Evolutionary conservation across 1,140 invertebrate genomes (phyloP), one percentile per base, ranked within the genome.

Genomic region (Drosophila dunni): DNA sequence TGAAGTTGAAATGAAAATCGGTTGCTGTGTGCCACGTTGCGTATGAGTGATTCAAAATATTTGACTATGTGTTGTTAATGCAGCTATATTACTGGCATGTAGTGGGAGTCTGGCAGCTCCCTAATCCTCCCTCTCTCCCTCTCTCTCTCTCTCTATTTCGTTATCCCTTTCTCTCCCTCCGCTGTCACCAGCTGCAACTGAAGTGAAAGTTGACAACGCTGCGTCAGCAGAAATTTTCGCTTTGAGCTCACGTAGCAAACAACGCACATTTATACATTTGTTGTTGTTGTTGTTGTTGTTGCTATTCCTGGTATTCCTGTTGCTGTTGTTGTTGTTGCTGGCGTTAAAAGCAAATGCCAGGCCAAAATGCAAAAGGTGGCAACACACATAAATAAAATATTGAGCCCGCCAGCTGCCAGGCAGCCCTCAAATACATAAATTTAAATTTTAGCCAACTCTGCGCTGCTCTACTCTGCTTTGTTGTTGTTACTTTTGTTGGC

Each of bases 141-240:
- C 51, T 10, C n/a, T 53, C 13, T 11, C n/a, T 8, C n/a, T 53
- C 29, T 15, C n/a, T 51, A 24, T 9, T 11, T 51, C n/a, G 7
- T 1, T 40, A n/a, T 4, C 2, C 13, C 3, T 33, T 6, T 50
- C 20, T 54, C 11, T 44, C 51, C 51, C 46, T 62, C 38, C 67
- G 71, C 68, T 84, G 81, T 67, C 81, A 60, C 36, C 79, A 86
- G 83, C 82, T 88, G 83, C 76, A 88, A 79, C 79, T 79, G 83
- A 88, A 86, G 83, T 88, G 83, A 86, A 86, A 83, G 83, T 86
- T 86, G 83, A 86, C 79, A 83, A 83, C 68, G 83, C 72, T 58
- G 50, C 76, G 65, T 86, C 83, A 86, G 83, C 83, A 88, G 33
- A 83, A 86, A 88, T 51, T 75, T 79, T 88, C 68, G 76, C 69